Base-by-base conservation (phyloP, 2,888 invertebrate species). In the Melolontha melolontha region DNA sequence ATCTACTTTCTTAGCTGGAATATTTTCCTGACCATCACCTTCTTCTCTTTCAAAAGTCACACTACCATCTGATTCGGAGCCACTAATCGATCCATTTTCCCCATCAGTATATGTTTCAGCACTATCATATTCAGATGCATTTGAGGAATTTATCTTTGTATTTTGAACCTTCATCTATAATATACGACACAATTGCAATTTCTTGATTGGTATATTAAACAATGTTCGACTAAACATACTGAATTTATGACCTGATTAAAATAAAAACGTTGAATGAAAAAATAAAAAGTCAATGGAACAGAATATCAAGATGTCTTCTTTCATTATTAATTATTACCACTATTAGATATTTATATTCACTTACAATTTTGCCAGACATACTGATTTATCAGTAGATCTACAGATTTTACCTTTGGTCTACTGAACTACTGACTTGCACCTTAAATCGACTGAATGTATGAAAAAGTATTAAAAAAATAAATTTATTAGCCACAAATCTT, bases 11-110 rank as follows among this genome's bases (percentile, higher is more conserved):
- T 91, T 91, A 67, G 74, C 64, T 7, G 83, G 82, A 1, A 77
- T 70, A 72, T 82, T 81, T 80, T 88, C 91, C 87, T 92, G 91
- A 54, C 89, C 91, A 79, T 92, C 93, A 0, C 91, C 91, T 80
- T 91, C 88, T 75, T 89, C 91, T 66, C 90, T 84, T 74, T 91
- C 90, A 70, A 87, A 87, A 77, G 83, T 87, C 51, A 87, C 85
- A 66, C 86, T 87, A 10, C 79, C 81, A 1, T 87, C 87, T n/a
- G 62, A 59, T 11, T 51, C 51, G 1, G 51, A 59, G 69, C 86
- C 87, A 75, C 86, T 86, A 70, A 86, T 86, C 0, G 85, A 85
- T 5, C 75, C 74, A 47, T 69, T 73, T 17, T 79, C 80, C 12
- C 78, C 75, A 52, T 80, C 81, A 70, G 79, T 80, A 67, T 81